Conservation (phyloP, 2,113 vertebrate species). For the Pungitius pungitius region DNA sequence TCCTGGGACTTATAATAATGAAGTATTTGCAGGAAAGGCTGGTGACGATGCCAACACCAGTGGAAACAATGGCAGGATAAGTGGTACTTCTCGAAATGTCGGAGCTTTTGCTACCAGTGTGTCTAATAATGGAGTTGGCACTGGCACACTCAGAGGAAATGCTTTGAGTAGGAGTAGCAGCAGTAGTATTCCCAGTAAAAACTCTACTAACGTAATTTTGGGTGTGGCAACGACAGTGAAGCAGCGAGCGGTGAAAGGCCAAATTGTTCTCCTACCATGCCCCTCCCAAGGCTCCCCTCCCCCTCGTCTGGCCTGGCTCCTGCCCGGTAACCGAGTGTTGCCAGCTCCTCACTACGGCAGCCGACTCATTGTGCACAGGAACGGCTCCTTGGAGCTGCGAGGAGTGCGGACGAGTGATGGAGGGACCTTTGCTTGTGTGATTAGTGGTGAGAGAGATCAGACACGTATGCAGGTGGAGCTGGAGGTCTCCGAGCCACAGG, state of each 20-base stretch:
- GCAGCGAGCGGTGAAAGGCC: constrained; percentile 76
- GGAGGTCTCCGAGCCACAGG: constrained; percentile 74
- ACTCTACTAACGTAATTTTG: constrained; percentile 20
- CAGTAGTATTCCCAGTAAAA: constrained; percentile 14
- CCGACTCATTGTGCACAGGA: constrained; percentile 87
- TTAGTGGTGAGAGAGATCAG: constrained; percentile 86
- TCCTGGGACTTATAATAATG: constrained; percentile 51
- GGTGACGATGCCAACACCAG: constrained; percentile 29
- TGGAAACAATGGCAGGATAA: constrained; percentile 26
- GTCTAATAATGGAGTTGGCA: constrained; percentile 34
- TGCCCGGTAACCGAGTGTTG: constrained; percentile 88
- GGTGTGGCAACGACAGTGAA: constrained; percentile 72
- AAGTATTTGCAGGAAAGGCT: constrained; percentile 45
- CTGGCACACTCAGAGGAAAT: constrained; percentile 32
- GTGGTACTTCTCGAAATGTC: constrained; percentile 42
- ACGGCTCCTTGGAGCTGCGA: constrained; percentile 89
- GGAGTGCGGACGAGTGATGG: constrained; percentile 80
- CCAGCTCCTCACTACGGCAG: constrained; percentile 89
- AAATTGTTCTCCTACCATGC: constrained; percentile 86
- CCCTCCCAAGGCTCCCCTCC: constrained; percentile 83
- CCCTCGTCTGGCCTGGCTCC: constrained; percentile 86
- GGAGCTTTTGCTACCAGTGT: constrained; percentile 29
- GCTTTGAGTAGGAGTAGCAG: constrained; percentile 30
- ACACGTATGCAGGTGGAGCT: constrained; percentile 84
- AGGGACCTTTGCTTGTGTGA: constrained; percentile 85